Conservation (phyloP, 2,888 invertebrate genomes). For the Agriopis aurantiaria region DNA sequence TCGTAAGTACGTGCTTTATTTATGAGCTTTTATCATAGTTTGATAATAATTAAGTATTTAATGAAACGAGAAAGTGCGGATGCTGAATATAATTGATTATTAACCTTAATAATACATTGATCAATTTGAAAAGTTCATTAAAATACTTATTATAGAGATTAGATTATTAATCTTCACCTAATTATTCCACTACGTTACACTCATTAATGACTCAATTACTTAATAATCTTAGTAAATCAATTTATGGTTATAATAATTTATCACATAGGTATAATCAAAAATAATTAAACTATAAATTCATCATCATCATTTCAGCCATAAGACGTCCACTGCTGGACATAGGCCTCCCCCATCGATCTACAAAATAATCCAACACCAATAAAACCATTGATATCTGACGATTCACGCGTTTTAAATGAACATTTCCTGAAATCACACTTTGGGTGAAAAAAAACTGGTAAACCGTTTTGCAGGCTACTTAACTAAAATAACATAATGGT, state of each 20-base stretch:
- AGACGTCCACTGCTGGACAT: too few relatives aligned
- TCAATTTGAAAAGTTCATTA: conserved; percentile 5
- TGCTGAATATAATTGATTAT: conserved; percentile 9
- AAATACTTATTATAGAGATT: conserved; percentile 1
- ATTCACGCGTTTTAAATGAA: too few relatives aligned
- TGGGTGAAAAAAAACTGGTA: too few relatives aligned
- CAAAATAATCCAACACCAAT: too few relatives aligned
- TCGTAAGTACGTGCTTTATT: not conserved
- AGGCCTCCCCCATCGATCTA: too few relatives aligned
- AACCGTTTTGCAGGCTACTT: too few relatives aligned
- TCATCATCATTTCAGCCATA: too few relatives aligned
- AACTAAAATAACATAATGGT: too few relatives aligned
- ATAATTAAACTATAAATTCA: too few relatives aligned
- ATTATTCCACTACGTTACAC: not conserved
- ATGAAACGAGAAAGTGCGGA: conserved; percentile 24
- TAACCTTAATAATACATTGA: conserved; percentile 11
- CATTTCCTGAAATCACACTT: too few relatives aligned
- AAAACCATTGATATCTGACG: too few relatives aligned
- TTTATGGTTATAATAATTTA: not conserved
- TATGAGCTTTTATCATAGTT: not conserved
- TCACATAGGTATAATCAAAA: too few relatives aligned
- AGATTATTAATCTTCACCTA: not conserved
- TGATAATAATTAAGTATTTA: conserved; percentile 11
- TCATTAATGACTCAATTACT: not conserved
- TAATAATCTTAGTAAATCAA: not conserved